Evolutionary conservation across 2,113 vertebrate genomes (phyloP).

Genomic region (Dipodomys stephensi): DNA sequence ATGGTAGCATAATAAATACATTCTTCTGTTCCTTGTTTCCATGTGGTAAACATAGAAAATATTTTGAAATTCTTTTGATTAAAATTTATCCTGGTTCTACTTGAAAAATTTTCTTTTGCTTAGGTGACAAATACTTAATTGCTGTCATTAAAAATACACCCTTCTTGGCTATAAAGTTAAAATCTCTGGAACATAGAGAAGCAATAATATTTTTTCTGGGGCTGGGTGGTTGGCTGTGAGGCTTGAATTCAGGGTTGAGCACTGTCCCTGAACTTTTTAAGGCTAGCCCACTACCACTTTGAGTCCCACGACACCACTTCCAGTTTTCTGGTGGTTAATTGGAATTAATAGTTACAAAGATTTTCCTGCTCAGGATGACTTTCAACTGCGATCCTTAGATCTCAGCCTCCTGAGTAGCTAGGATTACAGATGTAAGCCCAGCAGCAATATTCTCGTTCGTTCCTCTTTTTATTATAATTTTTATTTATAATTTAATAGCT

Average conservation of each 20-base stretch:
- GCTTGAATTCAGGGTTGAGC: too few species aligned
- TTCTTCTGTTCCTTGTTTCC: not conserved
- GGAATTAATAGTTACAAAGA: too few species aligned
- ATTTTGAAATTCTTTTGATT: constrained; percentile 34
- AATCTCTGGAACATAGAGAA: constrained; percentile 36
- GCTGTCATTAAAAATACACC: not conserved
- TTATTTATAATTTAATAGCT: constrained; percentile 34
- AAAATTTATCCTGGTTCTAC: not conserved
- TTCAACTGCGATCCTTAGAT: too few species aligned
- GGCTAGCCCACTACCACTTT: too few species aligned
- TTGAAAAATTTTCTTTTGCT: constrained; percentile 41
- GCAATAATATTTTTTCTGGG: not conserved
- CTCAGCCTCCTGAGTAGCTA: too few species aligned
- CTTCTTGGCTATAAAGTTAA: constrained; percentile 25
- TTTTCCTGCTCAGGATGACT: too few species aligned
- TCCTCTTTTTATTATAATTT: constrained; percentile 20
- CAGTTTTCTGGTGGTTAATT: too few species aligned
- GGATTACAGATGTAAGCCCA: too few species aligned
- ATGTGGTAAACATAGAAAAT: too few species aligned
- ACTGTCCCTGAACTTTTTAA: too few species aligned
- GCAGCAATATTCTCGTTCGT: not conserved
- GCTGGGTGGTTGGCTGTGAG: too few species aligned
- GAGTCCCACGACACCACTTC: too few species aligned
- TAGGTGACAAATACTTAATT: not conserved
- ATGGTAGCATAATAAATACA: not conserved